Evolutionary conservation across 2,797 vertebrate genomes (phyloP), one percentile per base, ranked within the genome.

Genomic region (Tragopan temminckii): DNA sequence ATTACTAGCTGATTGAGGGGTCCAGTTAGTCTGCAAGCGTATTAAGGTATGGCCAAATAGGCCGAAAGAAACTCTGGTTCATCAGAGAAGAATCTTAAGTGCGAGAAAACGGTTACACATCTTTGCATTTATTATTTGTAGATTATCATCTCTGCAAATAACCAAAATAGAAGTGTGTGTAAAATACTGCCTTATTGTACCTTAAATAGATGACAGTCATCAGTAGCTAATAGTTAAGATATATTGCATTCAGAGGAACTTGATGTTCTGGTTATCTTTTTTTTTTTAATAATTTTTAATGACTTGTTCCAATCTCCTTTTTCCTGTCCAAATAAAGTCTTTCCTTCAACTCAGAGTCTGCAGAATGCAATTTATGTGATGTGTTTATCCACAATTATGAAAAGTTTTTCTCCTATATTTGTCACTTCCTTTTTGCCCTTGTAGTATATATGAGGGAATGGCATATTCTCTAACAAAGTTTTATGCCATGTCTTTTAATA

Each of bases 401-500:
- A 77, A 57, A 52, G 1, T 63, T 85, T 59, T 80, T 63, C 38
- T 72, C 29, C 7, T 67, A 17, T 4, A 4, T 86, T 95, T 71
- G 24, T 57, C 40, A 58, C 36, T 19, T 21, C 6, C n/a, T 57
- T 80, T 5, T 9, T 23, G 59, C 46, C 43, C 45, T 62, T 81
- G 45, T 46, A 38, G 6, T 46, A 25, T 61, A 3, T 52, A 15
- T 59, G 43, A 89, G 29, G n/a, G 59, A 25, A 78, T 74, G 66
- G 20, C 29, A 42, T 61, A 48, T 76, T 66, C 62, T 81, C 57
- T 68, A 58, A 40, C 14, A 66, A 35, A 91, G 20, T 76, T 71
- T 85, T 66, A 67, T 92, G 95, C 82, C 77, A 94, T 52, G 2
- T 66, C 61, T 85, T 84, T 69, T 68, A 92, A 91, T 84, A 17